Conservation (phyloP, 2,113 vertebrate species). For the Empidonax traillii region DNA sequence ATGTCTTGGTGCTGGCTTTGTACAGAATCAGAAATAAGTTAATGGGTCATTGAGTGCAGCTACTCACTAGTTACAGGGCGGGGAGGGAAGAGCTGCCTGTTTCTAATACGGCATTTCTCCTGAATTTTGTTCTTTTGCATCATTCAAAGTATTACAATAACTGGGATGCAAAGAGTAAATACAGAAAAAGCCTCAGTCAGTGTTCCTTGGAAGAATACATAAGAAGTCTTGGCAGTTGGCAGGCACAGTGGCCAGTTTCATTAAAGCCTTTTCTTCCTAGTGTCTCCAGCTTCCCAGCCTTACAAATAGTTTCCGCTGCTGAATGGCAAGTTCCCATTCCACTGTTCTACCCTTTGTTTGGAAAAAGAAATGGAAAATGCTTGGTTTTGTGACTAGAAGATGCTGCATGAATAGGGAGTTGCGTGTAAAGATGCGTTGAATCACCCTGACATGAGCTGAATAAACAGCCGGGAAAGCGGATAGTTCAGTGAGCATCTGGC, state of each 20-base stretch:
- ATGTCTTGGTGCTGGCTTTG: constrained; percentile 31
- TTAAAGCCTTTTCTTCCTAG: constrained; percentile 62
- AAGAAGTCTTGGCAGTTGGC: constrained; percentile 58
- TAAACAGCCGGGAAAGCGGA: constrained; percentile 8
- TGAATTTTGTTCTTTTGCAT: neutral
- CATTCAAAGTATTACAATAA: constrained; percentile 6
- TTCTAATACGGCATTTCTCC: neutral
- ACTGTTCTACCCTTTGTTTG: constrained; percentile 53
- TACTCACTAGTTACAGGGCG: neutral
- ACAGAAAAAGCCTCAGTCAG: constrained; percentile 36
- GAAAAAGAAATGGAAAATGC: constrained; percentile 61
- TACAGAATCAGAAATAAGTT: constrained; percentile 33
- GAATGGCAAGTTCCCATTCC: constrained; percentile 65
- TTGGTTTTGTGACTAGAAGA: constrained; percentile 43
- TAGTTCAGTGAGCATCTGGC: neutral
- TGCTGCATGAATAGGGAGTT: constrained; percentile 44
- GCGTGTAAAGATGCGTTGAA: constrained; percentile 40
- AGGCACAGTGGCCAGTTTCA: constrained; percentile 46
- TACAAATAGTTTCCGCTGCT: constrained; percentile 67
- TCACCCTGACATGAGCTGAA: constrained; percentile 55
- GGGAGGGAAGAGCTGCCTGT: neutral
- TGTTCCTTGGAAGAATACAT: constrained; percentile 38
- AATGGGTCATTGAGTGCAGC: constrained; percentile 9
- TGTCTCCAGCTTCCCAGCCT: constrained; percentile 66
- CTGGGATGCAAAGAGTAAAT: constrained; percentile 35